phyloP scores from a whole-genome alignment of 2,113 vertebrate species.

The Kobus ellipsiprymnus region DNA sequence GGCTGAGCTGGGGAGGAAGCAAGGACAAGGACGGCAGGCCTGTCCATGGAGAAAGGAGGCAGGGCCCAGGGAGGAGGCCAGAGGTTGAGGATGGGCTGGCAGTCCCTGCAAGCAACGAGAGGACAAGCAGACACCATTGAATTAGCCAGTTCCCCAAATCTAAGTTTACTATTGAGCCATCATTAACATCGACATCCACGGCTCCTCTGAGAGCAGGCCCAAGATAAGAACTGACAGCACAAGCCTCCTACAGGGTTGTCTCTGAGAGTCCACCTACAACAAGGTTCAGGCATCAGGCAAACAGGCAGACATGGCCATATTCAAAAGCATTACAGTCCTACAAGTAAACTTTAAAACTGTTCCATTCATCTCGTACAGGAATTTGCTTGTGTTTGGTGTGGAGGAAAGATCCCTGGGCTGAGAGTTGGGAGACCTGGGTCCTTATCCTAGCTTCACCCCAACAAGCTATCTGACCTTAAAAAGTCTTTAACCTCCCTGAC shows the following conservation, averaged over 20 bases:
- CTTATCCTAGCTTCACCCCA: not conserved
- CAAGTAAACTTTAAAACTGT: not conserved
- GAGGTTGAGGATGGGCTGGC: not conserved
- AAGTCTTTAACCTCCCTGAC: not conserved
- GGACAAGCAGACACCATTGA: not conserved
- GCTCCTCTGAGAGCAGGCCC: not conserved
- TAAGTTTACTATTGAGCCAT: not conserved
- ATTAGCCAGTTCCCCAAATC: not conserved
- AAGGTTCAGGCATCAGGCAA: not conserved
- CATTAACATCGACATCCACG: not conserved
- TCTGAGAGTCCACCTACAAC: not conserved
- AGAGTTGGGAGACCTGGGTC: not conserved
- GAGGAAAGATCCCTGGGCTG: not conserved
- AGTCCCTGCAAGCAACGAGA: not conserved
- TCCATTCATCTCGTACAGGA: not conserved
- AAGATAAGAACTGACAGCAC: not conserved
- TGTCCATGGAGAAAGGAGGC: not conserved
- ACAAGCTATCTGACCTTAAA: constrained; percentile 19
- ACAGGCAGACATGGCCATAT: not conserved
- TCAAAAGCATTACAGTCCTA: not conserved
- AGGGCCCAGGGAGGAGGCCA: not conserved
- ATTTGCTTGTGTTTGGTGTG: not conserved
- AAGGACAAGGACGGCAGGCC: not conserved
- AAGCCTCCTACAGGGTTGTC: not conserved
- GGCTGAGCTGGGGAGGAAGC: not conserved